These are phyloP conservation scores for Brotula barbata DNA, from an alignment of 2,797 vertebrate species.

Conservation along the genomic window DNA sequence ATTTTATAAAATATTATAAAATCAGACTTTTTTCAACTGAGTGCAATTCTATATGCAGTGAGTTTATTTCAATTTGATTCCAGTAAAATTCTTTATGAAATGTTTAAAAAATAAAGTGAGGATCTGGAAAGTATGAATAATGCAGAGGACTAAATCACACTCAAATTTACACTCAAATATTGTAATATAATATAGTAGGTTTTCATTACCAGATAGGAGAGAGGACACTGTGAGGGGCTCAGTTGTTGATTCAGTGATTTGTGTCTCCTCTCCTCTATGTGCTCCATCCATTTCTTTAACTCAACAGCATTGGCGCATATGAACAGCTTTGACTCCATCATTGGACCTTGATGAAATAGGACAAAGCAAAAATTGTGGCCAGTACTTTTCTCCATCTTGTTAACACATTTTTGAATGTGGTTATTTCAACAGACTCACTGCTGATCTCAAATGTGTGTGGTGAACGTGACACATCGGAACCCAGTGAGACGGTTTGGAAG, in stretches of 20 bases:
- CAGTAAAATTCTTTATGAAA: too few species aligned
- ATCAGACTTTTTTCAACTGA: too few species aligned
- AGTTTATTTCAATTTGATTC: too few species aligned
- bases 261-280: conserved; percentile 75
- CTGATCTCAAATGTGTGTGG: conserved; percentile 80
- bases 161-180: too few species aligned
- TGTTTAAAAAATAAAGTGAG: too few species aligned
- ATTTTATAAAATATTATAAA: too few species aligned
- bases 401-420: not conserved
- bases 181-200: too few species aligned
- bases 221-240: conserved; percentile 73
- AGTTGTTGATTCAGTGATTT: conserved; percentile 68
- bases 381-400: not conserved
- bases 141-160: too few species aligned
- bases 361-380: conserved; percentile 6
- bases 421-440: conserved; percentile 71
- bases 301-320: conserved; percentile 74
- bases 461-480: conserved; percentile 40
- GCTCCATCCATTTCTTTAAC: conserved; percentile 74
- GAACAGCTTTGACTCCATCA: conserved; percentile 81
- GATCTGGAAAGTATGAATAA: too few species aligned
- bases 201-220: conserved; percentile 76
- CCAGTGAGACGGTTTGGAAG: conserved; percentile 59
- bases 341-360: conserved; percentile 70
- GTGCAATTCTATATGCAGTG: too few species aligned